Base-by-base conservation (phyloP, 2,888 invertebrate species). In the Volucella zonaria region DNA sequence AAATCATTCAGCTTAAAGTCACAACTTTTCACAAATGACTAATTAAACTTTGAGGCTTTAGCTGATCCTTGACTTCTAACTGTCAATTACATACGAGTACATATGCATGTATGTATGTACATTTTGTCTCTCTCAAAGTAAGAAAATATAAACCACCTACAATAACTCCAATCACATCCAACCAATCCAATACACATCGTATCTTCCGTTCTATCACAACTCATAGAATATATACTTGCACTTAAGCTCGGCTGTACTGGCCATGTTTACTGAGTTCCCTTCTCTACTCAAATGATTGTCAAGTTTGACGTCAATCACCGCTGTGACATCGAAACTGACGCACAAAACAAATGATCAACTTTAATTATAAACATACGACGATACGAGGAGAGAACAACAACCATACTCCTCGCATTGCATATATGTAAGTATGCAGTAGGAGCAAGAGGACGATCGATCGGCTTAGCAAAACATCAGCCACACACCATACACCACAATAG, bases 271-370 rank as follows among this genome's bases (percentile, higher is more conserved):
- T 80, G 61, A 76, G 75, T 67, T 76, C 68, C 18, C 40, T 54
- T 61, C 77, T n/a, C 3, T 14, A 79, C 76, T 78, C 73, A 67
- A n/a, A 87, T 87, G 87, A 88, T 88, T 88, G 89, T 82, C 87
- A 88, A 88, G 87, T 87, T 88, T 86, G 87, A 86, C 88, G 88
- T 87, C 87, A 87, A 88, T 87, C 88, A 86, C 87, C 87, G 87
- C 87, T 76, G 70, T 87, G 87, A 87, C 88, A 88, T 87, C 88
- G 87, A 86, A 81, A 74, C 78, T 86, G 86, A 86, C 89, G 88
- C 88, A 88, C 88, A 87, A 68, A 75, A 77, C 83, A 81, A 62
- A 81, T 73, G 81, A 76, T 73, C 85, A 73, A 77, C 67, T 71
- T 85, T 81, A 85, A 85, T 85, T 81, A 85, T 85, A 85, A 85